Percentiles rank a stretch among this genome's conserved stretches.
These are phyloP conservation scores for Philaethria dido DNA, from an alignment of 2,888 invertebrate species.

Conservation along the genomic window DNA sequence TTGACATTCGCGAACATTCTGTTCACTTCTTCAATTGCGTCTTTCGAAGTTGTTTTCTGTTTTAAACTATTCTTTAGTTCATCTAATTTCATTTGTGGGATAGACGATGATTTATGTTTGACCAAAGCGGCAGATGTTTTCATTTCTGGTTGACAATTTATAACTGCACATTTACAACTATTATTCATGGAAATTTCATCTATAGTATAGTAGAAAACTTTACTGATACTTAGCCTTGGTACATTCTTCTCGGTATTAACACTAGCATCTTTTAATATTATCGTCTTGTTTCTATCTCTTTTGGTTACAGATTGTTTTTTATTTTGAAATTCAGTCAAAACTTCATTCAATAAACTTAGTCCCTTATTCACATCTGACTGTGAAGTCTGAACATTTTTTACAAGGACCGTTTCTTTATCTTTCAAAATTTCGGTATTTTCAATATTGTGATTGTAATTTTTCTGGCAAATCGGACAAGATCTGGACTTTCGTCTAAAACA, in stretches of 20 bases:
- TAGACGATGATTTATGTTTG: slow-evolving; percentile 71
- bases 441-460: slow-evolving; percentile 38
- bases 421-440: slow-evolving; percentile 20
- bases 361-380: slow-evolving; percentile 58
- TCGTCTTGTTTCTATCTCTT: slow-evolving; percentile 48
- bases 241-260: slow-evolving; percentile 57
- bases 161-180: slow-evolving; percentile 57
- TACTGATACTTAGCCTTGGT: slow-evolving; percentile 53
- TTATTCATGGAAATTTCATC: slow-evolving; percentile 46
- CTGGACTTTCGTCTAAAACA: slow-evolving; percentile 48
- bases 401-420: slow-evolving; percentile 3
- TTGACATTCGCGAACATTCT: slow-evolving; percentile 73
- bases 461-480: slow-evolving; percentile 58
- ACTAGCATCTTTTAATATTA: slow-evolving; percentile 59
- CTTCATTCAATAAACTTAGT: slow-evolving; percentile 68
- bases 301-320: slow-evolving; percentile 55
- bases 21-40: slow-evolving; percentile 72
- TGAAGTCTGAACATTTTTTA: slow-evolving; percentile 61
- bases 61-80: slow-evolving; percentile 66
- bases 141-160: slow-evolving; percentile 58
- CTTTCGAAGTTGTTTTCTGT: slow-evolving; percentile 66
- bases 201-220: slow-evolving; percentile 61
- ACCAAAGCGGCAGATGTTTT: slow-evolving; percentile 53
- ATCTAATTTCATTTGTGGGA: slow-evolving; percentile 77
- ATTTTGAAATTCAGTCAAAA: slow-evolving; percentile 68